Evolutionary conservation across 2,113 vertebrate species (phyloP), one percentile per base, ranked within the genome.

Genomic region (Hippocampus guttulatus): DNA sequence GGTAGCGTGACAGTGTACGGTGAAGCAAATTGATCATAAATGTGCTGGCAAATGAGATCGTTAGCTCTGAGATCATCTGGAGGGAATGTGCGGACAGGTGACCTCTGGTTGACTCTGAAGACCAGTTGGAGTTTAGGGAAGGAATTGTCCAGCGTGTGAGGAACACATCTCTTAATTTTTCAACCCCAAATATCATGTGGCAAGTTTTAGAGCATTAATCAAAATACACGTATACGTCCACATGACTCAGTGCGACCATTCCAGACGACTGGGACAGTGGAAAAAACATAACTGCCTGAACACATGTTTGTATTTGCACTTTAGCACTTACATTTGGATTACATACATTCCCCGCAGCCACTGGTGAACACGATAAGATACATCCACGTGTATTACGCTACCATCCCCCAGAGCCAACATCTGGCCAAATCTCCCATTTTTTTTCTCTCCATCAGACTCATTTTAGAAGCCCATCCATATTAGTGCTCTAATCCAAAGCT

Each of bases 401-500:
- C 62, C 60, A 70, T 25, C 15, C 21, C n/a, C 63, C 49, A 30
- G 18, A 75, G 41, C 47, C 54, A 81, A 84, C 81, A 88, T 87
- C 81, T 88, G 85, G 77, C 75, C 76, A 51, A 21, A 70, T 79
- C 75, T 71, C 20, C 23, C 16, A 54, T 69, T 62, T 72, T 74
- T 47, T 61, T 67, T 58, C 9, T 23, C 20, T n/a, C 10, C 63
- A 68, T 58, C 47, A 64, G 63, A 55, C 30, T 38, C 61, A 33
- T 67, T 80, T 86, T 69, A 66, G 77, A 49, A 75, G 49, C 38
- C 54, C 21, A 57, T 74, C 75, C 73, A 75, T 69, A 58, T 74
- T 77, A 54, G 67, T 74, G 68, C 72, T 80, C 75, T 82, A 82
- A 85, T 89, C 82, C 69, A 71, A 79, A 83, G 66, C 72, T 55